Evolutionary conservation across 2,888 invertebrate species (phyloP), one percentile per base, ranked within the genome.

Genomic region (Drosophila eohydei): DNA sequence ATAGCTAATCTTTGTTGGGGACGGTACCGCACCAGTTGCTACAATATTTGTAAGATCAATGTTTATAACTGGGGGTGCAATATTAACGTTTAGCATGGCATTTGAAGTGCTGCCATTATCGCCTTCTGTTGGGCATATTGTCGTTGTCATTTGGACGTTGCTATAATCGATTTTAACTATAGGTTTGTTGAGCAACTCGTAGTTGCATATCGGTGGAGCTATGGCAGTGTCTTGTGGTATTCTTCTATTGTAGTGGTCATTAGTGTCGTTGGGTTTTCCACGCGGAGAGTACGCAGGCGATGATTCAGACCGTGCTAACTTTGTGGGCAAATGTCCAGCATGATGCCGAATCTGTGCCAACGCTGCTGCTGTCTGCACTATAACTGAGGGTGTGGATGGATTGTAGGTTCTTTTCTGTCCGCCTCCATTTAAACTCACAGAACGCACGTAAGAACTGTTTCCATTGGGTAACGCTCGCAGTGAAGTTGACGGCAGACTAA

Each of bases 111-210:
- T 73, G 40, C 69, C 71, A 14, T 16, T 32, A 52, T 57, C 65
- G 14, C 55, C 36, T n/a, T 16, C 44, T 16, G 70, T 50, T 8
- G 38, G 38, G 11, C 65, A 26, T 16, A 46, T 8, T 40, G 66
- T 58, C 14, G 64, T 73, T 46, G 71, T 55, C 63, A 80, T 72
- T 46, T 80, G 84, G 62, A 93, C 84, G 75, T 92, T 92, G 84
- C 93, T 93, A 80, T 93, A 93, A 78, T 93, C 93, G 77, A 93
- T 93, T 89, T 93, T 93, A 44, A 93, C 92, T 62, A 92, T 78
- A 63, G 93, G 93, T 68, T 92, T 92, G 70, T 87, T 92, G 41
- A 92, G 89, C 62, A 67, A 21, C 68, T 93, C 92, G 69, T 89
- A 89, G 79, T 84, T 92, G 76, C 92, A 89, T 78, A 93, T 91